Conservation (phyloP, 1,140 invertebrate species). For the Drosophila kikkawai region DNA sequence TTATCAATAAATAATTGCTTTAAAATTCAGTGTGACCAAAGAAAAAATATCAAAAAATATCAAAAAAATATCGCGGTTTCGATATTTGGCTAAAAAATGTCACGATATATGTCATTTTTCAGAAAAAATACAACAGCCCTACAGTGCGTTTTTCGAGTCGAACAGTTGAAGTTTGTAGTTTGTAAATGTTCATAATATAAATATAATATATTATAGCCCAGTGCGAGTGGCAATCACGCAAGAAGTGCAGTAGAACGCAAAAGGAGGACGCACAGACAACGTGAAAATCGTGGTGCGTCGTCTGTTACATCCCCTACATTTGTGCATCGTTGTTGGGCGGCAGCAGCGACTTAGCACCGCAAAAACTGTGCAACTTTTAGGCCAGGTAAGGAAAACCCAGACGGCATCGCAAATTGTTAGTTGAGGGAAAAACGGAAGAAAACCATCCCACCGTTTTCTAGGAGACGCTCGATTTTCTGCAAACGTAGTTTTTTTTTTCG, state of each 20-base stretch:
- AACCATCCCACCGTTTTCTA: background rate
- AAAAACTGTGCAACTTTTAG: slow-evolving; percentile 27
- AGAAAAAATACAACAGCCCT: too few species aligned
- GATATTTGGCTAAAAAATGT: too few species aligned
- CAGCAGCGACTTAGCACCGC: slow-evolving; percentile 5
- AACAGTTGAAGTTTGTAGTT: too few species aligned
- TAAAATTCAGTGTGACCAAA: too few species aligned
- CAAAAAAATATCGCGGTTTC: too few species aligned
- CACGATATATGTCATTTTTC: too few species aligned
- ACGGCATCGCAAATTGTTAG: background rate
- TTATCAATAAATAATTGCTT: too few species aligned
- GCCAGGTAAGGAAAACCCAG: slow-evolving; percentile 45
- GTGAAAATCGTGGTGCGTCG: slow-evolving; percentile 48
- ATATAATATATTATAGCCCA: background rate
- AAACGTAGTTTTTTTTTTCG: slow-evolving; percentile 20
- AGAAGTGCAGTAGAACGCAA: background rate
- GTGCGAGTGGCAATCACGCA: slow-evolving; percentile 5
- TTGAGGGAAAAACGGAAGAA: background rate
- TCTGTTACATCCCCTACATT: slow-evolving; percentile 37
- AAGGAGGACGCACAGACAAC: slow-evolving; percentile 8
- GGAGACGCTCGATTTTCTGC: background rate
- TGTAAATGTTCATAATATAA: slow-evolving; percentile 15
- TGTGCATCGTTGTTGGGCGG: slow-evolving; percentile 26
- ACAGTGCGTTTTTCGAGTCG: too few species aligned
- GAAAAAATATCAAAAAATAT: too few species aligned